These are phyloP conservation scores for Camponotus pennsylvanicus DNA, from an alignment of 1,140 invertebrate genomes.

Conservation along the genomic window DNA sequence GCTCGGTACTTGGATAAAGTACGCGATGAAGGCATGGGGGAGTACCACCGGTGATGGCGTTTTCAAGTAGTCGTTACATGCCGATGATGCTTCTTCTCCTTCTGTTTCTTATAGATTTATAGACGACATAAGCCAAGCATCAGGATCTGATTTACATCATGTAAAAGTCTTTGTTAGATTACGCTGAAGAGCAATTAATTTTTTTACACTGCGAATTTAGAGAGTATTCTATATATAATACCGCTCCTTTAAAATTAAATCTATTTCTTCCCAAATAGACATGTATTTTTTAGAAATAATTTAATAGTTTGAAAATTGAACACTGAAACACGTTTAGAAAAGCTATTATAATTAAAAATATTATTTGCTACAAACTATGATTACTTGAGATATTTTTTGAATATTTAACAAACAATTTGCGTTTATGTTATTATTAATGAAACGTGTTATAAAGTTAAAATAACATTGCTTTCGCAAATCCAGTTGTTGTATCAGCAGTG, in stretches of 20 bases:
- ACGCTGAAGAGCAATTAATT: neutral
- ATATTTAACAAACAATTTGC: neutral
- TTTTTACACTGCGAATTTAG: neutral
- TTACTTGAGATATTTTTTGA: neutral
- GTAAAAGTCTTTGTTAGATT: neutral
- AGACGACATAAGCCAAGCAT: neutral
- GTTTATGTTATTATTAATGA: neutral
- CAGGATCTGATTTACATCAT: neutral
- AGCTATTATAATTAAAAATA: neutral
- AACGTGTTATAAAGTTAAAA: neutral
- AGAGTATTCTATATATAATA: neutral
- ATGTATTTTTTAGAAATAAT: neutral
- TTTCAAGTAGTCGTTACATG: slow-evolving; percentile 38
- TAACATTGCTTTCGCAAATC: neutral
- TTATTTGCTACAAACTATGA: neutral
- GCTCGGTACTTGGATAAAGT: slow-evolving; percentile 41
- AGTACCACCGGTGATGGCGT: slow-evolving; percentile 9
- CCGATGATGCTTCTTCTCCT: neutral
- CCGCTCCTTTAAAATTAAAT: neutral
- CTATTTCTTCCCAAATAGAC: neutral
- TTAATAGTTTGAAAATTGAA: neutral
- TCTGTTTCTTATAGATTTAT: slow-evolving; percentile 17
- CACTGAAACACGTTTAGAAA: neutral
- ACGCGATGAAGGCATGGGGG: neutral
- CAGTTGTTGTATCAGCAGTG: neutral